Evolutionary conservation across 2,797 vertebrate species (phyloP).

Genomic region (Pseudochromis fuscus): DNA sequence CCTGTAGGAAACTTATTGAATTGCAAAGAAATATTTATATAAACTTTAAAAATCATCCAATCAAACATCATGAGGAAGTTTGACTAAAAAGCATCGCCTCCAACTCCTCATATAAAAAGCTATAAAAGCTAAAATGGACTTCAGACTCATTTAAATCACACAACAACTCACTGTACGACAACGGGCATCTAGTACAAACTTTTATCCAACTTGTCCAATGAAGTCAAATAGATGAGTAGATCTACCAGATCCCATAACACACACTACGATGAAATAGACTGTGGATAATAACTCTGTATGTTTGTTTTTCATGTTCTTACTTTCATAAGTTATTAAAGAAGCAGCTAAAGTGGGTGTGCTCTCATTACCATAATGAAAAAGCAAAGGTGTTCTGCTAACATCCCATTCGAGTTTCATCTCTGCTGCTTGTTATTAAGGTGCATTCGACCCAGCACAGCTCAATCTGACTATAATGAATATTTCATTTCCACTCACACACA

Average conservation of each 20-base stretch:
- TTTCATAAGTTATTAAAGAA: neutral
- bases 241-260: neutral
- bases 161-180: no score
- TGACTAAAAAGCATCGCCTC: no score
- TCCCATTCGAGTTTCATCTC: conserved; percentile 4
- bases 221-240: neutral
- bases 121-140: no score
- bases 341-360: neutral
- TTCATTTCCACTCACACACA: conserved; percentile 46
- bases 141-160: no score
- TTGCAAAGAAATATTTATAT: no score
- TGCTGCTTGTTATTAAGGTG: conserved; percentile 26
- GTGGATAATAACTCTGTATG: neutral
- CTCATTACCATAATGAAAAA: neutral
- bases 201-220: neutral
- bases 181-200: no score
- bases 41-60: no score
- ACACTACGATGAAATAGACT: neutral
- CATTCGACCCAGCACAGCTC: conserved; percentile 32
- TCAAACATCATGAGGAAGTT: no score
- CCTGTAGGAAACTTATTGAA: no score
- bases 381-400: neutral
- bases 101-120: no score
- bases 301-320: neutral
- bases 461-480: conserved; percentile 63